These are phyloP conservation scores for Acrocera orbiculus DNA, from an alignment of 2,888 invertebrate genomes.

Conservation along the genomic window DNA sequence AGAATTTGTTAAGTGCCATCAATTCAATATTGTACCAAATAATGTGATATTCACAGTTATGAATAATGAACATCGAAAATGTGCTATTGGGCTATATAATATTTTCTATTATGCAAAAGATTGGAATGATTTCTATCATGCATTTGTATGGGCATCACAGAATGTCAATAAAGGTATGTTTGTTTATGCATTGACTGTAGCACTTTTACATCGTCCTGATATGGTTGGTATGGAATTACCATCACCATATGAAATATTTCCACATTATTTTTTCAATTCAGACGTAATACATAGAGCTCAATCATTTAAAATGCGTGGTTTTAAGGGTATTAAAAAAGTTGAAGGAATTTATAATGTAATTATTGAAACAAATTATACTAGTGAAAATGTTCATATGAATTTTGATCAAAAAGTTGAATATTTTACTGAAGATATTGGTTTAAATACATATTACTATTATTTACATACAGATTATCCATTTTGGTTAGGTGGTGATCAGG, in stretches of 20 bases:
- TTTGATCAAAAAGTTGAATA: slow-evolving; percentile 43
- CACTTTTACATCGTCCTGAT: slow-evolving; percentile 39
- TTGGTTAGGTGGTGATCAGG: slow-evolving; percentile 40
- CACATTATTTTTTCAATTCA: slow-evolving; percentile 41
- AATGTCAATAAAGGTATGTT: slow-evolving; percentile 41
- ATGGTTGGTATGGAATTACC: slow-evolving; percentile 38
- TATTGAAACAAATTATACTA: slow-evolving; percentile 42
- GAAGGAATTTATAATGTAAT: slow-evolving; percentile 27
- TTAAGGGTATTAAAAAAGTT: slow-evolving; percentile 25
- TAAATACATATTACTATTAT: slow-evolving; percentile 48
- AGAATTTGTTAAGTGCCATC: slow-evolving; percentile 7
- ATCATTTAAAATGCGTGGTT: slow-evolving; percentile 31
- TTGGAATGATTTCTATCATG: slow-evolving; percentile 46
- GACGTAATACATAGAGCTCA: slow-evolving; percentile 32
- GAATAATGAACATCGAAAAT: slow-evolving; percentile 9
- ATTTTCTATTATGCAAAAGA: slow-evolving; percentile 47
- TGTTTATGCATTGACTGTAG: slow-evolving; percentile 39
- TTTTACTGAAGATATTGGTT: slow-evolving; percentile 51
- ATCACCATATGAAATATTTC: slow-evolving; percentile 43
- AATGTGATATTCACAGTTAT: slow-evolving; percentile 10
- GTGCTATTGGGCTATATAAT: slow-evolving; percentile 40
- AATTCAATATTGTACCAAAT: slow-evolving; percentile 6
- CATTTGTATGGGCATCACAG: slow-evolving; percentile 44
- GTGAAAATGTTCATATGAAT: slow-evolving; percentile 34
- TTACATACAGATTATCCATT: slow-evolving; percentile 44